phyloP scores from a whole-genome alignment of 2,888 invertebrate species.

The Polyommatus icarus region DNA sequence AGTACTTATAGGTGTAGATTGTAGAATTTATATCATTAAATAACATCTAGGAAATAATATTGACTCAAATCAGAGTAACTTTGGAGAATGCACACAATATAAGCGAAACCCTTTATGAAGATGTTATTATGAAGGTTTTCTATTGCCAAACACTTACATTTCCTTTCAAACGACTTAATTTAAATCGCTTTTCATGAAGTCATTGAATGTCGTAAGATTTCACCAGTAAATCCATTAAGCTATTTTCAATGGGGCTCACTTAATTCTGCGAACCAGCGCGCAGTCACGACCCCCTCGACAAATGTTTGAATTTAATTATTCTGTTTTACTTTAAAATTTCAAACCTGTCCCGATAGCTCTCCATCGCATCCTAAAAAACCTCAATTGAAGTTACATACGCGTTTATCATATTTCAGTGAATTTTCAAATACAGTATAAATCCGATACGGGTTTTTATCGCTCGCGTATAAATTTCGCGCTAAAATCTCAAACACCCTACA shows the following conservation, averaged over 20 bases:
- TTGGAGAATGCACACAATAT: too few relatives aligned
- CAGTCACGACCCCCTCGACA: conserved; percentile 41
- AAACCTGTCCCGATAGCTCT: background rate
- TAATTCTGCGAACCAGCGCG: conserved; percentile 41
- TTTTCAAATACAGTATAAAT: background rate
- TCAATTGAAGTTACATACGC: background rate
- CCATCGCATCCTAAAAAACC: background rate
- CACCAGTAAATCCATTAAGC: conserved; percentile 12
- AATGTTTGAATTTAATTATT: conserved; percentile 43
- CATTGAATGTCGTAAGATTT: conserved; percentile 5
- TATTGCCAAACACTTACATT: background rate
- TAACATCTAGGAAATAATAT: background rate
- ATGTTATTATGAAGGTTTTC: background rate
- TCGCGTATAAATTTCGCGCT: background rate
- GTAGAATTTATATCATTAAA: background rate
- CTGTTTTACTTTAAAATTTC: conserved; percentile 32
- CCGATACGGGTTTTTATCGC: background rate
- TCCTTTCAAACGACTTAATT: background rate
- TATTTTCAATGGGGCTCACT: conserved; percentile 36
- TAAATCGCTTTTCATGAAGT: background rate
- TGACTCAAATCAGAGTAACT: background rate
- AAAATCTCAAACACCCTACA: conserved; percentile 12
- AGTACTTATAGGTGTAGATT: background rate
- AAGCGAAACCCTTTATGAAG: background rate
- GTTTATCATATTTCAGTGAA: background rate